A percentile compares a stretch with the other conserved stretches of the same genome.
Evolutionary conservation across 92 coral and sea anemone genomes (phyloP).

Genomic region (Anthopleura xanthogrammica): DNA sequence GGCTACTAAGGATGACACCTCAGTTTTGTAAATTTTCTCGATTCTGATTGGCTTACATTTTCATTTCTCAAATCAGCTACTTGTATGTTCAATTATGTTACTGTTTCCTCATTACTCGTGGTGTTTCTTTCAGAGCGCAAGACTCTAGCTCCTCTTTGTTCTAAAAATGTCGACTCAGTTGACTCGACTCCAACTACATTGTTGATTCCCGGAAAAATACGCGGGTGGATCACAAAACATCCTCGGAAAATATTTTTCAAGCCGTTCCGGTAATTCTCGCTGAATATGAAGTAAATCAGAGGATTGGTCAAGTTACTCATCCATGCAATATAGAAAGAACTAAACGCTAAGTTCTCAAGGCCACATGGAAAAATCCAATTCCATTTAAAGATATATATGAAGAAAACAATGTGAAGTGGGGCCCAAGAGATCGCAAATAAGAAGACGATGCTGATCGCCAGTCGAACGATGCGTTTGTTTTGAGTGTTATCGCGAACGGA

Average conservation of each 20-base stretch:
- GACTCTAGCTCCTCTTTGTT: slow-evolving; percentile 16
- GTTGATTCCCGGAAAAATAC: slow-evolving; percentile 12
- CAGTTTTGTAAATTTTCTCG: no score
- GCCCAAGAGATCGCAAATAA: slow-evolving; percentile 29
- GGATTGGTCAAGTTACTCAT: slow-evolving; percentile 51
- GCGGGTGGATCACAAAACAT: slow-evolving; percentile 20
- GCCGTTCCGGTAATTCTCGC: slow-evolving; percentile 60
- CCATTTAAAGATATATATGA: slow-evolving; percentile 23
- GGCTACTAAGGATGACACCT: no score
- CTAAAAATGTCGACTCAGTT: slow-evolving; percentile 11
- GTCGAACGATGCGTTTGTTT: slow-evolving; percentile 28
- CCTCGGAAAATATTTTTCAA: slow-evolving; percentile 23
- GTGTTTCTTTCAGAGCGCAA: neutral
- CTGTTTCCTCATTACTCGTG: slow-evolving; percentile 17
- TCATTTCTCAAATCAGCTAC: no score
- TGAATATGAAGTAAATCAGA: slow-evolving; percentile 57
- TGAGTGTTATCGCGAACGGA: slow-evolving; percentile 20
- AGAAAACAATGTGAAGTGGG: slow-evolving; percentile 22
- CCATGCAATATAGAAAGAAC: slow-evolving; percentile 30
- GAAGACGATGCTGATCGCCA: slow-evolving; percentile 29
- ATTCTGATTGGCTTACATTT: no score
- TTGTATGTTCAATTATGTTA: neutral
- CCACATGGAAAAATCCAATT: slow-evolving; percentile 31
- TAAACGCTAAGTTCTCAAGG: slow-evolving; percentile 2
- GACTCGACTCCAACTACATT: slow-evolving; percentile 23